phyloP scores from a whole-genome alignment of 2,888 invertebrate species.

The Tuberolachnus salignus region DNA sequence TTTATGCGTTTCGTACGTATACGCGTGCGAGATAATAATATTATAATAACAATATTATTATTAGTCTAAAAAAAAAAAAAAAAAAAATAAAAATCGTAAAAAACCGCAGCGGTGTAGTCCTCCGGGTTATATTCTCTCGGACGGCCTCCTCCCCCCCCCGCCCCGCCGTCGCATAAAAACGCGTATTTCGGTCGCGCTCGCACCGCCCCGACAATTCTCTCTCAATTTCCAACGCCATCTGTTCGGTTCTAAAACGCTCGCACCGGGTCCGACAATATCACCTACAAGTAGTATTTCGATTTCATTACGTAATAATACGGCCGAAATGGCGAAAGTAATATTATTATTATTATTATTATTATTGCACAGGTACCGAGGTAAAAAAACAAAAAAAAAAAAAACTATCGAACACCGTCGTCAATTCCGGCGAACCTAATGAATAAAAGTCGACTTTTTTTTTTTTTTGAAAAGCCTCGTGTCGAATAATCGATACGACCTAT shows the following conservation, averaged over 20 bases:
- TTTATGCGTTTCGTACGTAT: neutral
- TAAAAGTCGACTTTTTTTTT: too few species aligned
- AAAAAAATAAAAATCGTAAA: neutral
- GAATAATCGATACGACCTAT: too few species aligned
- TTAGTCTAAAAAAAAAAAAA: neutral
- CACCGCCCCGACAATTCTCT: slow-evolving; percentile 1
- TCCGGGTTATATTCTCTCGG: slow-evolving; percentile 9
- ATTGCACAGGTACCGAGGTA: neutral
- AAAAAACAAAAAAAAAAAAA: too few species aligned
- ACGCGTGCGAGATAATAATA: slow-evolving; percentile 6
- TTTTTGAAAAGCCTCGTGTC: too few species aligned
- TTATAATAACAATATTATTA: neutral
- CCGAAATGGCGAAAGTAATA: too few species aligned
- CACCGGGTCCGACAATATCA: too few species aligned
- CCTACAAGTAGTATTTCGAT: too few species aligned
- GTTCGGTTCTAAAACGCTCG: neutral
- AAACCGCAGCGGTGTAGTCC: neutral
- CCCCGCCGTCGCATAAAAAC: slow-evolving; percentile 29
- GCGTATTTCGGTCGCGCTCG: slow-evolving; percentile 31
- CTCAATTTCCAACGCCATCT: slow-evolving; percentile 25
- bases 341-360: neutral
- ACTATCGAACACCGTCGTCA: too few species aligned
- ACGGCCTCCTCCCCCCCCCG: too few species aligned
- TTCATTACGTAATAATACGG: too few species aligned
- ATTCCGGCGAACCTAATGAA: too few species aligned